Conservation (phyloP, 2,113 vertebrate species). For the Leiothrix lutea region DNA sequence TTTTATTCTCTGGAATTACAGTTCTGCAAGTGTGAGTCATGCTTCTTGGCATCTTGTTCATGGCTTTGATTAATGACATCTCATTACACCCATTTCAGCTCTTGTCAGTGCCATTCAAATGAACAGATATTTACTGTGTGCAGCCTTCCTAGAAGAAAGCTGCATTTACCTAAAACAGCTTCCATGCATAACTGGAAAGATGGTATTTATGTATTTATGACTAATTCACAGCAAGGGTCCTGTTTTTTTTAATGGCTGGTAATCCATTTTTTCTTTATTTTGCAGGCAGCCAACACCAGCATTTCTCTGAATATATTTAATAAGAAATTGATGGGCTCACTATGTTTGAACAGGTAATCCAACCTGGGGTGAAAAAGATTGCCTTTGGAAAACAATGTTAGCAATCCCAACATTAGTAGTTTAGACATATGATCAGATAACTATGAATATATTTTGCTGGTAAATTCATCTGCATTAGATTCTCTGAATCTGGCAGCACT, state of each 20-base stretch:
- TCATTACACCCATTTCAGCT: not conserved
- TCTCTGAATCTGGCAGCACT: not conserved
- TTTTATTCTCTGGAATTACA: not conserved
- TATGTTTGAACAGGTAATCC: constrained; percentile 77
- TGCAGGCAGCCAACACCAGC: constrained; percentile 67
- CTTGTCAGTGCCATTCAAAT: not conserved
- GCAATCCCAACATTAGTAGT: not conserved
- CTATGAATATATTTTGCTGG: not conserved
- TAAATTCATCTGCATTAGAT: not conserved
- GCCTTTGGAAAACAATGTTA: not conserved
- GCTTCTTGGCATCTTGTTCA: not conserved
- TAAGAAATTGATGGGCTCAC: constrained; percentile 65
- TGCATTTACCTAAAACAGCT: not conserved
- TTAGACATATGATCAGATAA: not conserved
- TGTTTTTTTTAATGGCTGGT: not conserved
- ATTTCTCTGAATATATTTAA: constrained; percentile 70
- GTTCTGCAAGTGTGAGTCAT: not conserved
- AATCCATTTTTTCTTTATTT: not conserved
- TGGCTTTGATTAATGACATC: not conserved
- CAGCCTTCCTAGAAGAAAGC: not conserved
- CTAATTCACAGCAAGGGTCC: not conserved
- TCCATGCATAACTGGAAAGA: not conserved
- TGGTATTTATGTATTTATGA: not conserved
- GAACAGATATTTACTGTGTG: not conserved
- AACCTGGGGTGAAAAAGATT: not conserved